Evolutionary conservation across 2,888 invertebrate genomes (phyloP).

Genomic region (Drosophila anomelani): DNA sequence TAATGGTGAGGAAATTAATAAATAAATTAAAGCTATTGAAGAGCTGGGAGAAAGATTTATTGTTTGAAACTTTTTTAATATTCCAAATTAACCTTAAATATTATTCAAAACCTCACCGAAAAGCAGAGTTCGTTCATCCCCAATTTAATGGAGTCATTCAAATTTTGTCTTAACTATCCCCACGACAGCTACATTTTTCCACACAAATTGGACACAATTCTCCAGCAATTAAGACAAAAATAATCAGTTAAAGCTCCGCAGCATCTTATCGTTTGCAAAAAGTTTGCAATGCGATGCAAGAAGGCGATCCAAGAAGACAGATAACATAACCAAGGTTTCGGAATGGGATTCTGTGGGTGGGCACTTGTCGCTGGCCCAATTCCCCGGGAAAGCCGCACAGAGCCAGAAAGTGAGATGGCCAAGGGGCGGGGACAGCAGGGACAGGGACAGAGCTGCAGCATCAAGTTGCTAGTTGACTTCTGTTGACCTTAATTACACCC

Average conservation of each 20-base stretch:
- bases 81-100: background rate
- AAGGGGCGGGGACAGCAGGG: slow-evolving; percentile 19
- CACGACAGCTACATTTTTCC: slow-evolving; percentile 18
- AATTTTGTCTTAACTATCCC: background rate
- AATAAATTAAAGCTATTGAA: background rate
- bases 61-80: background rate
- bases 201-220: slow-evolving; percentile 56
- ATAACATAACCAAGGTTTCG: slow-evolving; percentile 21
- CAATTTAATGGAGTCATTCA: background rate
- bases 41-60: fast-evolving
- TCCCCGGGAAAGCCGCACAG: slow-evolving; percentile 14
- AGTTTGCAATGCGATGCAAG: slow-evolving; percentile 43
- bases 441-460: slow-evolving; percentile 26
- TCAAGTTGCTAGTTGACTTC: slow-evolving; percentile 70
- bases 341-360: slow-evolving; percentile 15
- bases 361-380: slow-evolving; percentile 24
- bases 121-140: slow-evolving; percentile 27
- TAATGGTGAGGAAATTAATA: background rate
- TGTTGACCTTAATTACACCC: slow-evolving; percentile 71
- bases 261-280: slow-evolving; percentile 43
- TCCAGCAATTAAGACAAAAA: slow-evolving; percentile 57
- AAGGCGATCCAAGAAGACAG: slow-evolving; percentile 17
- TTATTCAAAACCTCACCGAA: background rate
- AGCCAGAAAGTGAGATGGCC: slow-evolving; percentile 11
- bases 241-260: slow-evolving; percentile 44